Evolutionary conservation across 2,797 vertebrate species (phyloP), one percentile per base, ranked within the genome.

Genomic region (Acestrorhynchus altus): DNA sequence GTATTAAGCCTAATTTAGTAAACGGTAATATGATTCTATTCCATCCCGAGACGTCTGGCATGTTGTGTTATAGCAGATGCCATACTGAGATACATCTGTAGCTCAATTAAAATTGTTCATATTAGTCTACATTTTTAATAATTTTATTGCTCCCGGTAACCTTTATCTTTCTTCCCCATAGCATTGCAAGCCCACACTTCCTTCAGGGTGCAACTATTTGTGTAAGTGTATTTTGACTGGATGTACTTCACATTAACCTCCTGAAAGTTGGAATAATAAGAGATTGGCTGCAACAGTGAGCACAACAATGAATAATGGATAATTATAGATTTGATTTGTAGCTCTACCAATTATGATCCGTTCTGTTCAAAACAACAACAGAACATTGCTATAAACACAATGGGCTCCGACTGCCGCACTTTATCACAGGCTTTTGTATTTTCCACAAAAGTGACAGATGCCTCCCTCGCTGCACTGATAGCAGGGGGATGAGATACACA

Each of bases 401-500:
- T 7, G 39, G 39, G 39, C n/a, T 44, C 22, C 12, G 61, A 35
- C n/a, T 13, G 13, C 20, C 11, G n/a, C 2, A 39, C 42, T 60
- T 76, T 56, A 31, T 46, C 40, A 10, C 26, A 15, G 12, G 20
- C 68, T 59, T 66, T 49, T 40, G 49, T 20, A 51, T 51, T 59
- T 31, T 18, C 40, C n/a, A 28, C 39, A 76, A 16, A 66, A 56
- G 26, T 54, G 11, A 82, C 11, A 52, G 66, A 77, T 72, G 61
- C 20, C 52, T 63, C 39, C 52, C 61, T 59, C 18, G 57, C 65
- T 31, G 26, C 24, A 8, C 47, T 46, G 59, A 49, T 24, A 42
- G 31, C 71, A 40, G 49, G 22, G 20, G 61, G 39, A 67, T 31
- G 13, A 15, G 60, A 35, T 56, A 31, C 35, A 56, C 39, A 66